Percentiles rank a stretch among this genome's conserved stretches.
Evolutionary conservation across 1,140 invertebrate species (phyloP).

Genomic region (Habropoda laboriosa): DNA sequence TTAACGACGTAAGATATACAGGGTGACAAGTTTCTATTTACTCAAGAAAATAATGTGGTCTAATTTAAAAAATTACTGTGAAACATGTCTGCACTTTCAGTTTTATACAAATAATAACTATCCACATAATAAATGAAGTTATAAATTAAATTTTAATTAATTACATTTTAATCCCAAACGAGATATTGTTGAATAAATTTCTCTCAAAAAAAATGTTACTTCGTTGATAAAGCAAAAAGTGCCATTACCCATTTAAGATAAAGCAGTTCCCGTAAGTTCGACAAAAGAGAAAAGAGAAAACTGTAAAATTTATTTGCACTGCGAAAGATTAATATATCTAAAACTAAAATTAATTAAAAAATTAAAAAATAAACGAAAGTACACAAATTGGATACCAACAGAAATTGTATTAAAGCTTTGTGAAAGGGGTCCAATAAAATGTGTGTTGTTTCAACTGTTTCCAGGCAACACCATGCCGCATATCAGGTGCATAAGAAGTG

Average conservation of each 20-base stretch:
- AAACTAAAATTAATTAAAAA: not conserved
- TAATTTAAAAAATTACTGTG: too few relatives aligned
- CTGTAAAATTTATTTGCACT: not conserved
- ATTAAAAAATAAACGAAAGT: not conserved
- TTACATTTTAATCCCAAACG: too few relatives aligned
- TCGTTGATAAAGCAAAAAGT: not conserved
- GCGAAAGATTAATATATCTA: not conserved
- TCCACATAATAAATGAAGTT: too few relatives aligned
- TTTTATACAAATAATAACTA: too few relatives aligned
- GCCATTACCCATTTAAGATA: not conserved
- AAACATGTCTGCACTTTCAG: too few relatives aligned
- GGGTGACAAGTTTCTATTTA: too few relatives aligned
- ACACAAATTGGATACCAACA: too few relatives aligned
- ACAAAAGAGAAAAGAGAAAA: not conserved
- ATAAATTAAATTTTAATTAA: too few relatives aligned
- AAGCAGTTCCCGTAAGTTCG: not conserved
- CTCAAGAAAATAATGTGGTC: too few relatives aligned
- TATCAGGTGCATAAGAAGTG: conserved; percentile 21
- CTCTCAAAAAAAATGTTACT: too few relatives aligned
- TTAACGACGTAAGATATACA: not conserved
- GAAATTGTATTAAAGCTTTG: not conserved
- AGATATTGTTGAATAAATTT: too few relatives aligned
- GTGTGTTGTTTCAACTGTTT: conserved; percentile 54
- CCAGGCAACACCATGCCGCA: conserved; percentile 60
- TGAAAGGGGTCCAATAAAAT: conserved; percentile 24